These are phyloP conservation scores for Dermochelys coriacea DNA, from an alignment of 2,797 vertebrate genomes.

Conservation along the genomic window DNA sequence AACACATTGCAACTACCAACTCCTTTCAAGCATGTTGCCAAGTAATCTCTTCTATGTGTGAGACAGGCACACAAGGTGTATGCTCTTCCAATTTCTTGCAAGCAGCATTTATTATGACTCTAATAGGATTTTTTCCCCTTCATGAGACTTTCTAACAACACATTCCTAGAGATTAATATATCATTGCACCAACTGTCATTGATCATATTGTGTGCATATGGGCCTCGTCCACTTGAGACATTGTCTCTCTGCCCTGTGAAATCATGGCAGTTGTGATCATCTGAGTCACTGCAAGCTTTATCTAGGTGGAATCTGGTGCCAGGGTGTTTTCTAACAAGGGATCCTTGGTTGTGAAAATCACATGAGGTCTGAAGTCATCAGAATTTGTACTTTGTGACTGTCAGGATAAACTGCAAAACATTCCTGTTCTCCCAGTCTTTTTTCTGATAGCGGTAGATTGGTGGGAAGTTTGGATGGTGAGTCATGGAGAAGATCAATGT, in stretches of 20 bases:
- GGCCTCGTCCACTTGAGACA: background rate
- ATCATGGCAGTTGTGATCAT: background rate
- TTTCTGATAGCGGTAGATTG: background rate
- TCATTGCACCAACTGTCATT: background rate
- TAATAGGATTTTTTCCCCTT: background rate
- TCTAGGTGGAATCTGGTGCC: background rate
- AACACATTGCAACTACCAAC: fast-evolving
- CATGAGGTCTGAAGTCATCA: too few species aligned
- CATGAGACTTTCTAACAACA: background rate
- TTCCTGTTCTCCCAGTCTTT: background rate
- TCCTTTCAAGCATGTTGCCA: background rate
- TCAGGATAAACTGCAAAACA: background rate
- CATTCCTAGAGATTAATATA: too few species aligned
- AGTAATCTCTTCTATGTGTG: background rate
- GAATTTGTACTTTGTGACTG: background rate
- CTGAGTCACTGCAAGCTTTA: background rate
- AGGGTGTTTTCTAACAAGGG: background rate
- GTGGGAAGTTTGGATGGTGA: background rate
- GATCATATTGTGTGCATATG: background rate
- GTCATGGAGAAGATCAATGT: background rate
- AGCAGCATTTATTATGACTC: background rate
- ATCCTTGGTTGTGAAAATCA: background rate
- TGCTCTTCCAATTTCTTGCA: background rate
- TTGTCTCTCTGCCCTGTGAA: background rate
- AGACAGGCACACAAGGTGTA: background rate